phyloP scores from a whole-genome alignment of 2,113 vertebrate genomes.

The Myotis yumanensis region DNA sequence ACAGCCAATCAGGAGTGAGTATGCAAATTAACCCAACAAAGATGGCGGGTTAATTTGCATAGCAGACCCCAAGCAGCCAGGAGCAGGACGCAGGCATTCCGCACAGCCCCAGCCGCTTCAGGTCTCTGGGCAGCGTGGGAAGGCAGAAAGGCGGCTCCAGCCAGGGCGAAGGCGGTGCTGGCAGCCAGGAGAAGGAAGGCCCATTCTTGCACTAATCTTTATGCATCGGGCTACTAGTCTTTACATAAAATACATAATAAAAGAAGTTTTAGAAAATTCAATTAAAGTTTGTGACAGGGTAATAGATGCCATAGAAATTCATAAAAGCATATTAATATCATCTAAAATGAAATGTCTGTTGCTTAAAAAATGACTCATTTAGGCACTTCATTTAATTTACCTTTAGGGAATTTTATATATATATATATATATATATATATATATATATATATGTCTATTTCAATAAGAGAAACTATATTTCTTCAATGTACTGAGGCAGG shows the following conservation, averaged over 20 bases:
- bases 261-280: constrained; percentile 61
- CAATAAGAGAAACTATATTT: constrained; percentile 26
- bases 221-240: not conserved
- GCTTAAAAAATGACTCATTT: constrained; percentile 58
- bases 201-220: no score
- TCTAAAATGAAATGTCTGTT: constrained; percentile 30
- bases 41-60: no score
- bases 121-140: no score
- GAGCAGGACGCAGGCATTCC: no score
- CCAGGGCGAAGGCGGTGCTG: no score
- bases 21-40: no score
- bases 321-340: constrained; percentile 51
- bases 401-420: constrained; percentile 37
- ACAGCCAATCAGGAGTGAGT: no score
- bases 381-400: constrained; percentile 67
- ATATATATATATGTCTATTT: constrained; percentile 39
- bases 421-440: not conserved
- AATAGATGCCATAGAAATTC: constrained; percentile 58
- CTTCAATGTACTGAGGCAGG: not conserved
- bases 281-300: constrained; percentile 52
- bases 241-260: constrained; percentile 11
- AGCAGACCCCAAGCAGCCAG: no score
- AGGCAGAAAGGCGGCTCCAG: no score
- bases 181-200: no score
- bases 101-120: no score